phyloP scores from a whole-genome alignment of 2,888 invertebrate species.

The Saturnia japonica region DNA sequence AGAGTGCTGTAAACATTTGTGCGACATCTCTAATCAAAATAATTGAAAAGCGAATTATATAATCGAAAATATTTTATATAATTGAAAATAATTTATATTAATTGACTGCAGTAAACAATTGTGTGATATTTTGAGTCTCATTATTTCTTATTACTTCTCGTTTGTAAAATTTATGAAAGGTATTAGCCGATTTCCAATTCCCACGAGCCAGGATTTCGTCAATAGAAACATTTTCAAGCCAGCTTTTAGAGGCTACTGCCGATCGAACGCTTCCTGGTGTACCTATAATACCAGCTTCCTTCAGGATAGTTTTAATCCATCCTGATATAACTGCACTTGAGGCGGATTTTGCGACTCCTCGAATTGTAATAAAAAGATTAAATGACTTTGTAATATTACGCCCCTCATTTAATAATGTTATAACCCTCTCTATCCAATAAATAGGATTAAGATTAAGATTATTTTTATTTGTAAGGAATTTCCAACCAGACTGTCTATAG shows the following conservation, averaged over 20 bases:
- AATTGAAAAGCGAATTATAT: no score
- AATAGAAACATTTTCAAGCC: not conserved
- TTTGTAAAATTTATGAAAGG: conserved; percentile 2
- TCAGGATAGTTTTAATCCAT: not conserved
- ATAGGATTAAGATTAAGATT: conserved; percentile 24
- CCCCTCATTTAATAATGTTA: not conserved
- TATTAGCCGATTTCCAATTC: not conserved
- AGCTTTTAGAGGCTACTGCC: not conserved
- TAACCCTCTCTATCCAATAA: conserved; percentile 19
- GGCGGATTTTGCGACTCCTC: not conserved
- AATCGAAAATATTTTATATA: no score
- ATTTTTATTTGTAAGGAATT: conserved; percentile 18
- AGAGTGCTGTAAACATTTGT: no score
- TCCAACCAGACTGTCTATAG: conserved; percentile 31
- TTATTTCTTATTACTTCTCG: not conserved
- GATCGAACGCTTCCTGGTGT: not conserved
- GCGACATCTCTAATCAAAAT: no score
- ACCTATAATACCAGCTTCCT: not conserved
- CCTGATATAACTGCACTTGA: not conserved
- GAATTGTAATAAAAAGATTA: conserved; percentile 21
- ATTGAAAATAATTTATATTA: no score
- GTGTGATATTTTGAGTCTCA: no score
- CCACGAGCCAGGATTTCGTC: conserved; percentile 4
- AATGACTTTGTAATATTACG: not conserved
- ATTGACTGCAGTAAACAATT: no score